Conservation (phyloP, 2,888 invertebrate species). For the Athrips mouffetella region DNA sequence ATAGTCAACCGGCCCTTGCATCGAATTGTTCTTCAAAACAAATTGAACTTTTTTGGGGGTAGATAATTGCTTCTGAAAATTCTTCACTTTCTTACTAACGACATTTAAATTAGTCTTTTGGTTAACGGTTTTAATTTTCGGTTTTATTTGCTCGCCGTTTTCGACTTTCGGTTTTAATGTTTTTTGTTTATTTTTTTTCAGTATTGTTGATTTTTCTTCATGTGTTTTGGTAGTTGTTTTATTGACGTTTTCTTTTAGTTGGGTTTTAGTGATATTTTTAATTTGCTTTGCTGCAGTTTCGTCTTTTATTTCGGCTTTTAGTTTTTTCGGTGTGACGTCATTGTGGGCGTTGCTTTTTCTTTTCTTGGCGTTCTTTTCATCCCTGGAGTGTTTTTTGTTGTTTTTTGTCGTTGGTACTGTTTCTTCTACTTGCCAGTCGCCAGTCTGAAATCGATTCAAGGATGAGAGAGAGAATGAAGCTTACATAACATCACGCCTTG, state of each 20-base stretch:
- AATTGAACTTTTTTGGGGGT: slow-evolving; percentile 85
- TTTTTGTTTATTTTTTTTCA: slow-evolving; percentile 19
- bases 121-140: slow-evolving; percentile 2
- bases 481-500: no score
- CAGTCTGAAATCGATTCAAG: slow-evolving; percentile 47
- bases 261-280: slow-evolving; percentile 20
- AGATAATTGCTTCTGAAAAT: slow-evolving; percentile 41
- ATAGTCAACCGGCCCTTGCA: slow-evolving; percentile 86
- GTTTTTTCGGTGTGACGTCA: slow-evolving; percentile 16
- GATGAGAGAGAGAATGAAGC: neutral
- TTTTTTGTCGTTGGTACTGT: slow-evolving; percentile 29
- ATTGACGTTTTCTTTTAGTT: slow-evolving; percentile 24
- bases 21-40: slow-evolving; percentile 82
- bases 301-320: slow-evolving; percentile 27
- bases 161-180: slow-evolving; percentile 14
- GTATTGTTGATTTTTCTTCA: slow-evolving; percentile 17
- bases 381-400: slow-evolving; percentile 35
- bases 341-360: no score
- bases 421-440: slow-evolving; percentile 54
- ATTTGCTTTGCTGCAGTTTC: slow-evolving; percentile 30
- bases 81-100: slow-evolving; percentile 48
- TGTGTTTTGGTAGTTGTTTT: slow-evolving; percentile 22
- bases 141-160: slow-evolving; percentile 24
- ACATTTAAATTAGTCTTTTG: slow-evolving; percentile 9
- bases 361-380: slow-evolving; percentile 48